Evolutionary conservation across 2,888 invertebrate species (phyloP), one percentile per base, ranked within the genome.

Genomic region (Melipona bicolor): DNA sequence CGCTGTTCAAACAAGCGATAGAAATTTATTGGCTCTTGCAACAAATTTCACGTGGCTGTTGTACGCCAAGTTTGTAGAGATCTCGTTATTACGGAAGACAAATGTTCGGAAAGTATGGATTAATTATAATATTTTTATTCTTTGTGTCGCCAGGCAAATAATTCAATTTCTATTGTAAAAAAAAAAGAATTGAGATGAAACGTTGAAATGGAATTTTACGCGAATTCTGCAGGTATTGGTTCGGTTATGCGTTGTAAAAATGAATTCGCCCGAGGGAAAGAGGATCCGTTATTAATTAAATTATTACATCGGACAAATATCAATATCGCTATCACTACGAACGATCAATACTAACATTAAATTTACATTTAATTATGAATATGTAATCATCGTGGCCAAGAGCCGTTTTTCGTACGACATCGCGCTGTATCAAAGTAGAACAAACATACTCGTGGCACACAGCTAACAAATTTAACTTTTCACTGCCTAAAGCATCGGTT

Each of bases 1-100:
- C 15, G 17, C 15, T 9, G 27, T n/a, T 73, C n/a, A 50, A 73
- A 49, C 27, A 21, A 49, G 27, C 72, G 59, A 62, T 62, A 62
- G 27, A 73, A 62, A 73, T 73, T 50, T 62, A 32, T 62, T 49
- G 19, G 21, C n/a, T 50, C 62, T 32, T 61, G 15, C 21, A 61
- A 27, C 0, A 17, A n/a, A 43, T 43, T n/a, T 9, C 56, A 17
- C 17, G 6, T n/a, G 19, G 5, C 17, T 27, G 24, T 6, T 19
- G 19, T 32, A 62, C 9, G 27, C 27, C 24, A 61, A 61, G 61
- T 61, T 24, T 17, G 6, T 19, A 61, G 15, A 9, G 13, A 9
- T n/a, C n/a, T 67, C 50, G 9, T 50, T 50, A 27, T 50, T 50
- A 50, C n/a, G 43, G 11, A 49, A 11, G 9, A 15, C 2, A 17